phyloP scores from a whole-genome alignment of 2,888 invertebrate species.

The Pelosia muscerda region DNA sequence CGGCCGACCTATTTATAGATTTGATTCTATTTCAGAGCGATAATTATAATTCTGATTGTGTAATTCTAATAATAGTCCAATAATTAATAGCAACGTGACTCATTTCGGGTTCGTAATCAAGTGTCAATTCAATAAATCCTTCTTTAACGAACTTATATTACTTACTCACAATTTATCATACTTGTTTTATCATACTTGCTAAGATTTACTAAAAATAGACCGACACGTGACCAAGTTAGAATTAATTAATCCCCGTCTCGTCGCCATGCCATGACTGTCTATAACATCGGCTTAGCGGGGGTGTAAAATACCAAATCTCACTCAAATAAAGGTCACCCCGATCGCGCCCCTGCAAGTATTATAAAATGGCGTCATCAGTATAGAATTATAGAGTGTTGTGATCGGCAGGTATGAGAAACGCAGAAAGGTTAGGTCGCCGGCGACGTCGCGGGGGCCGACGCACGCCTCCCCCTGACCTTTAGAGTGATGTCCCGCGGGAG shows the following conservation, averaged over 20 bases:
- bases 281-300: slow-evolving; percentile 32
- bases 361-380: slow-evolving; percentile 69
- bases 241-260: slow-evolving; percentile 49
- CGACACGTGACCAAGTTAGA: slow-evolving; percentile 58
- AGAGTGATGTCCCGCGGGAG: slow-evolving; percentile 63
- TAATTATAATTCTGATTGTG: slow-evolving; percentile 35
- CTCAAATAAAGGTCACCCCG: slow-evolving; percentile 62
- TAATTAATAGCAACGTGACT: slow-evolving; percentile 30
- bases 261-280: slow-evolving; percentile 21
- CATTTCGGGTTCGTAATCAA: slow-evolving; percentile 24
- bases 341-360: slow-evolving; percentile 66
- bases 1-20: slow-evolving; percentile 41
- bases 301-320: slow-evolving; percentile 65
- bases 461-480: slow-evolving; percentile 73
- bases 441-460: slow-evolving; percentile 47
- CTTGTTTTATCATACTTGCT: slow-evolving; percentile 21
- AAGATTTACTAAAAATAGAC: slow-evolving; percentile 56
- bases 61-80: slow-evolving; percentile 20
- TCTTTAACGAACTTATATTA: background rate
- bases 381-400: slow-evolving; percentile 55
- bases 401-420: slow-evolving; percentile 67
- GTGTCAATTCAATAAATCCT: background rate
- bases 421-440: slow-evolving; percentile 66
- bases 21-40: slow-evolving; percentile 24
- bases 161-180: background rate